Evolutionary conservation across 1,140 invertebrate species (phyloP).

Genomic region (Meteorus sp.): DNA sequence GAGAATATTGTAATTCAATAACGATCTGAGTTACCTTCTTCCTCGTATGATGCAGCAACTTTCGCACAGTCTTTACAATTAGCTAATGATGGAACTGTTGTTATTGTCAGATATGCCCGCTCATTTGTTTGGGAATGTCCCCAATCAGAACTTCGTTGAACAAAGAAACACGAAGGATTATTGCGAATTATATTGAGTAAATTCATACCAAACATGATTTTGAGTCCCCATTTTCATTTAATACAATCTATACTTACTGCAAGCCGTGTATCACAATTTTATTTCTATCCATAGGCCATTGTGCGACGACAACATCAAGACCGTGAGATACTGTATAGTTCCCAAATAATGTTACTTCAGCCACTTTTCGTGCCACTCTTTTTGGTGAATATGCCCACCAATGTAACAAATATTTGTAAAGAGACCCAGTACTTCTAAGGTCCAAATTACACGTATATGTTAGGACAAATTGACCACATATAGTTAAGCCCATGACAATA

Average conservation of each 20-base stretch:
- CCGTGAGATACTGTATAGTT: constrained; percentile 66
- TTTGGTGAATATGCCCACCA: constrained; percentile 74
- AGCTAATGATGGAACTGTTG: constrained; percentile 64
- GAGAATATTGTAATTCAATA: constrained; percentile 17
- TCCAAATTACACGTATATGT: constrained; percentile 76
- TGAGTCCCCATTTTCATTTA: too few species aligned
- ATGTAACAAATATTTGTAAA: constrained; percentile 67
- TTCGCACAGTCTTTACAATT: constrained; percentile 65
- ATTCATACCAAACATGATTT: too few species aligned
- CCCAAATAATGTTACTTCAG: constrained; percentile 70
- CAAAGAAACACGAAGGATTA: too few species aligned
- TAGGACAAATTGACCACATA: constrained; percentile 88
- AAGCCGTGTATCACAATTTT: constrained; percentile 71
- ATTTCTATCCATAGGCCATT: constrained; percentile 69
- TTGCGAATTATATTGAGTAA: constrained; percentile 7
- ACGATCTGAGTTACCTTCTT: constrained; percentile 57
- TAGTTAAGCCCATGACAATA: constrained; percentile 90
- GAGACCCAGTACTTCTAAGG: constrained; percentile 54
- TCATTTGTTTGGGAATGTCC: constrained; percentile 52
- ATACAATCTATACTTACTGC: constrained; percentile 11
- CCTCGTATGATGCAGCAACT: constrained; percentile 64
- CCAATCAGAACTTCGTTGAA: constrained; percentile 49
- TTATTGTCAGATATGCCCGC: constrained; percentile 63
- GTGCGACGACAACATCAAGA: constrained; percentile 68
- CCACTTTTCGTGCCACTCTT: constrained; percentile 64